Percentiles rank a stretch among this genome's conserved stretches.
These are phyloP conservation scores for Poicephalus meyeri DNA, from an alignment of 2,113 vertebrate species.

Conservation along the genomic window DNA sequence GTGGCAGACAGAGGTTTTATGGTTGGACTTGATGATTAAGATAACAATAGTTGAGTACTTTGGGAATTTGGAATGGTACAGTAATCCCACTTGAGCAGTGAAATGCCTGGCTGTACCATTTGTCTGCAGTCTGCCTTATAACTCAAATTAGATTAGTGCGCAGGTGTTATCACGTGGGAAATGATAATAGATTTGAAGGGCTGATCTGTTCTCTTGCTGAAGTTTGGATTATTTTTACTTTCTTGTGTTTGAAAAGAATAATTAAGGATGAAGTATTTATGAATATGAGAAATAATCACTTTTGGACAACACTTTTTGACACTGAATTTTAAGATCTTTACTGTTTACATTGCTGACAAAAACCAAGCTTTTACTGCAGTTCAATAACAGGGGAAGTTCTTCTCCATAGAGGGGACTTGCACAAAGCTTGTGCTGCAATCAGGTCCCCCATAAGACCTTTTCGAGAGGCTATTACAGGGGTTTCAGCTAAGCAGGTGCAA, in stretches of 20 bases:
- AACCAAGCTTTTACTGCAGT: neutral
- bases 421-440: neutral
- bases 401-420: neutral
- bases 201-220: neutral
- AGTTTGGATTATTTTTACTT: constrained; percentile 2
- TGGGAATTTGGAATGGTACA: neutral
- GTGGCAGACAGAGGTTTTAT: rapidly evolving
- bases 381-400: neutral
- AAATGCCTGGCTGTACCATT: neutral
- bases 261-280: neutral
- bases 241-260: neutral
- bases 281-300: neutral
- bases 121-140: neutral
- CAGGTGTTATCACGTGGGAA: neutral
- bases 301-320: neutral
- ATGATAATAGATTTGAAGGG: neutral
- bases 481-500: neutral
- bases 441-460: neutral
- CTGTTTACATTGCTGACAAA: neutral
- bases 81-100: neutral
- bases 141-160: neutral
- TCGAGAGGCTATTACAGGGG: neutral
- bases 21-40: neutral
- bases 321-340: neutral
- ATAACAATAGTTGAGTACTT: neutral